Evolutionary conservation across 2,888 invertebrate genomes (phyloP).

Genomic region (Beris morrisii): DNA sequence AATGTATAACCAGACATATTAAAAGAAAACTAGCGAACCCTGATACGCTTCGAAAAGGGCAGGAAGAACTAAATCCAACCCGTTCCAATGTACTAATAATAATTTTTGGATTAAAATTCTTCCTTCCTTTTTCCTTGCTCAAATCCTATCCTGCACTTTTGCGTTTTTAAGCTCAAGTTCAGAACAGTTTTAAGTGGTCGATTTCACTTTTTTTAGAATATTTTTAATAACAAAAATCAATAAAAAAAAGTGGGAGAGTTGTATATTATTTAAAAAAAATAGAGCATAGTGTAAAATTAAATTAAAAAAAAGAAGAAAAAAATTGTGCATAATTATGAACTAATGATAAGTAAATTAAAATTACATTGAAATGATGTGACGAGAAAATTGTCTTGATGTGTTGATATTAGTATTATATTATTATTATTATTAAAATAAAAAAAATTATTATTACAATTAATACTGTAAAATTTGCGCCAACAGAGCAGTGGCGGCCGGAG

Average conservation of each 20-base stretch:
- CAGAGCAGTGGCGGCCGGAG: slow-evolving; percentile 5
- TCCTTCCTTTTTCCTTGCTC: neutral
- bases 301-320: slow-evolving; percentile 29
- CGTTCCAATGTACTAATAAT: neutral
- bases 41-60: neutral
- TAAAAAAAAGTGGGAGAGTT: slow-evolving; percentile 42
- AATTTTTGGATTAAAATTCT: neutral
- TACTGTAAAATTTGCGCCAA: slow-evolving; percentile 32
- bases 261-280: neutral
- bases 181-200: no score
- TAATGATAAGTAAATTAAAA: slow-evolving; percentile 35
- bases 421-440: slow-evolving; percentile 42
- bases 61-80: neutral
- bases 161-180: no score
- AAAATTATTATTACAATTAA: slow-evolving; percentile 36
- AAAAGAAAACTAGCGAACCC: neutral
- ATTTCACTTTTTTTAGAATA: no score
- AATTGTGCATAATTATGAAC: slow-evolving; percentile 35
- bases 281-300: slow-evolving; percentile 32
- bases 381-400: slow-evolving; percentile 43
- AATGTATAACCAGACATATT: neutral
- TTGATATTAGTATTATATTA: slow-evolving; percentile 45
- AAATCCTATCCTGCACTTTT: neutral
- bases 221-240: slow-evolving; percentile 44
- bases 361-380: slow-evolving; percentile 33